Evolutionary conservation across 2,888 invertebrate species (phyloP), one percentile per base, ranked within the genome.

Genomic region (Amiota mariae): DNA sequence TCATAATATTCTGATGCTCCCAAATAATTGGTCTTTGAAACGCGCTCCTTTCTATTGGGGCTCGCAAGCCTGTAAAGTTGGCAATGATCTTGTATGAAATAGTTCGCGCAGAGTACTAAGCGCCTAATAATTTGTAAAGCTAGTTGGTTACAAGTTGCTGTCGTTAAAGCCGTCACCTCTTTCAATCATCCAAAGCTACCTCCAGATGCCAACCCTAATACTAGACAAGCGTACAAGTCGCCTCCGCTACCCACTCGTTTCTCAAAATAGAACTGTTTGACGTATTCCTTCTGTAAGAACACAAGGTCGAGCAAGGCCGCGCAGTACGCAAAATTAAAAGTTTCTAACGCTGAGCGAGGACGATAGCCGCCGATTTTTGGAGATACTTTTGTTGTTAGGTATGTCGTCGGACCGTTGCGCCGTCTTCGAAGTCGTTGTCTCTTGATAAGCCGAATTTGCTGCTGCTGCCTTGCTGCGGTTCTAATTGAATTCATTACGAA

Each of bases 171-270:
- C 68, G 70, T 70, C 59, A 46, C 72, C 61, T 49, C 68, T 70
- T 74, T 80, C 75, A 83, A 87, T 87, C 87, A 87, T 87, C 86
- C 84, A 80, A 82, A 82, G 67, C 72, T 77, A 11, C 68, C 66
- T 36, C 61, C 57, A 54, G 48, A 20, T 61, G n/a, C 47, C 9
- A 66, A 48, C 10, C 18, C 13, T 51, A 49, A 47, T 56, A 48
- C 70, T 6, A 36, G 15, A 36, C 64, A 73, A 64, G 56, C 73
- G 73, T 56, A 20, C 46, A 49, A 64, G 54, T 70, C 61, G 79
- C 88, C 89, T 82, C 88, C 88, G 68, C 88, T 89, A 75, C 88
- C 88, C 24, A 85, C 86, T 57, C 87, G 85, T 66, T 88, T 89
- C 71, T 88, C 87, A 77, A 89, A 88, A 73, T 86, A 87, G 72